Evolutionary conservation across 1,140 invertebrate species (phyloP), one percentile per base, ranked within the genome.

Genomic region (Cyclargus thomasi): DNA sequence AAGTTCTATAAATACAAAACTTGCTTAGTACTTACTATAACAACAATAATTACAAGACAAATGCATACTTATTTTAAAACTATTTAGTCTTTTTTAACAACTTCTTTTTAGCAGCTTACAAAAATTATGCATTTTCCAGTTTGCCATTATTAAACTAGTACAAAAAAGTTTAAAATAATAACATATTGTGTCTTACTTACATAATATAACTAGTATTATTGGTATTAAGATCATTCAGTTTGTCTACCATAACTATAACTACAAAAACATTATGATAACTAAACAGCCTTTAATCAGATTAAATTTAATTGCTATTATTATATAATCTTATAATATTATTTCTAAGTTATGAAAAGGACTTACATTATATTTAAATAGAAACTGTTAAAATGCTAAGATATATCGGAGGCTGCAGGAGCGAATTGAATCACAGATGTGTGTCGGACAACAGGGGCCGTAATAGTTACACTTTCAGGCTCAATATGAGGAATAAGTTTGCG

Each of bases 381-480:
- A 59, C 23, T n/a, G n/a, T 63, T 18, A 21, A 59, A 63, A 74
- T 77, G 76, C 76, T 82, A 84, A 70, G 74, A 85, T 67, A 74
- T 77, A 59, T 83, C 85, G 5, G 77, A 65, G 22, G 85, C 80
- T 14, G 95, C 93, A 70, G 94, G 93, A 8, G 95, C 96, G 79
- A 95, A 97, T 67, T 96, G 95, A 73, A 96, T 96, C 53, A 96
- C 95, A 0, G 95, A 95, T 72, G 93, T 95, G 76, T 95, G 94
- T 62, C 95, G 92, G 78, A 91, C 90, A 77, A 74, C 72, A 11
- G 85, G 78, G 21, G 70, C 68, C 10, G 78, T 67, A n/a, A 74
- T 70, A 53, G 55, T 2, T 11, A 21, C 55, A 20, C 18, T 59
- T 21, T 59, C 55, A 20, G 75, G 62, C 29, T 84, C 80, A 55